These are phyloP conservation scores for Isichthys henryi DNA, from an alignment of 2,113 vertebrate genomes.

Conservation along the genomic window DNA sequence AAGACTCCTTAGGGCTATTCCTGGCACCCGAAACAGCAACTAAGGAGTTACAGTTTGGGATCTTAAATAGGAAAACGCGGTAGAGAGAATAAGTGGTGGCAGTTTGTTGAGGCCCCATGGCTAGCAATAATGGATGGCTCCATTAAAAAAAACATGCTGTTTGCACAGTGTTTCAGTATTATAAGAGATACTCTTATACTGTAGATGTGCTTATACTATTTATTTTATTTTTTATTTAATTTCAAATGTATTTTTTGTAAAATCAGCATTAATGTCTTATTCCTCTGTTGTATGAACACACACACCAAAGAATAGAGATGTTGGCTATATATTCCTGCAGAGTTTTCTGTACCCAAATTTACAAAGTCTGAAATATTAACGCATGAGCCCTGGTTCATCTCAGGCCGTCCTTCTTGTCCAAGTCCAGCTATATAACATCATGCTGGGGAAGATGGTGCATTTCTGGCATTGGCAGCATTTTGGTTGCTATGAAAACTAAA, in stretches of 20 bases:
- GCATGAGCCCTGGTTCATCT: neutral
- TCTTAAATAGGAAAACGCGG: neutral
- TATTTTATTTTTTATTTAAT: neutral
- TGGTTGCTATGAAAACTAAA: slow-evolving; percentile 8
- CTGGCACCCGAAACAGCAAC: too few relatives aligned
- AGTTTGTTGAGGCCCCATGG: neutral
- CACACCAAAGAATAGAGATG: neutral
- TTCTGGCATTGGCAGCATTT: neutral
- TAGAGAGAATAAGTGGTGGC: neutral
- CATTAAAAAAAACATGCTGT: neutral
- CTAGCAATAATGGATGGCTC: neutral
- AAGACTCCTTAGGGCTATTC: too few relatives aligned
- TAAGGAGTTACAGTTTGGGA: neutral
- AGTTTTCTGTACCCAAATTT: neutral
- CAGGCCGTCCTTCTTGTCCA: neutral
- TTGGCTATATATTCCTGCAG: neutral
- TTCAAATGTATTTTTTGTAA: neutral
- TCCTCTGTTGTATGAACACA: neutral
- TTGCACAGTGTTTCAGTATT: neutral
- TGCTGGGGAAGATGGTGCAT: neutral
- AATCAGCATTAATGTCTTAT: neutral
- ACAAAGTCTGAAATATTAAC: neutral
- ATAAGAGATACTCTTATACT: neutral
- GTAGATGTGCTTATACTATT: neutral
- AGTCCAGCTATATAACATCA: neutral